phyloP scores from a whole-genome alignment of 2,888 invertebrate genomes.

The Caenorhabditis sp. region DNA sequence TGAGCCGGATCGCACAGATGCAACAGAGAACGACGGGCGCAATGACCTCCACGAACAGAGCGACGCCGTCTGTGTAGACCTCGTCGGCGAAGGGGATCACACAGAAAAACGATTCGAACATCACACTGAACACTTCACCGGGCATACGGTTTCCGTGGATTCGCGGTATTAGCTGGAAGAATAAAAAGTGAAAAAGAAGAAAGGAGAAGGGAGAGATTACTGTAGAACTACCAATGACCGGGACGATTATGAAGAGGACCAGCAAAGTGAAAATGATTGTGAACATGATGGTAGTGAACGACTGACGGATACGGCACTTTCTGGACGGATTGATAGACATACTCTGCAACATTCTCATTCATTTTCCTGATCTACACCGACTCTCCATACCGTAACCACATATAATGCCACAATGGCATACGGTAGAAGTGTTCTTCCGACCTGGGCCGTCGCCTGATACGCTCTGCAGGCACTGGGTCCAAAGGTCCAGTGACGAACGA shows the following conservation, averaged over 20 bases:
- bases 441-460: slow-evolving; percentile 40
- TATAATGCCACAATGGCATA: slow-evolving; percentile 37
- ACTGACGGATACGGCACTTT: slow-evolving; percentile 29
- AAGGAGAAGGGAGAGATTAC: slow-evolving; percentile 4
- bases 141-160: slow-evolving; percentile 35
- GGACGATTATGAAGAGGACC: slow-evolving; percentile 38
- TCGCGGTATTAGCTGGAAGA: slow-evolving; percentile 25
- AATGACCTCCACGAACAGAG: slow-evolving; percentile 38
- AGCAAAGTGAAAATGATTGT: slow-evolving; percentile 32
- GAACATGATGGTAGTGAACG: slow-evolving; percentile 35
- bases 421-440: slow-evolving; percentile 42
- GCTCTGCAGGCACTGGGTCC: slow-evolving; percentile 53
- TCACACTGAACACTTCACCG: slow-evolving; percentile 36
- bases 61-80: slow-evolving; percentile 44
- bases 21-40: slow-evolving; percentile 17
- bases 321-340: slow-evolving; percentile 25
- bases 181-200: not conserved
- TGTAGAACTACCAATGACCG: slow-evolving; percentile 38
- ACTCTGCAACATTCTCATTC: slow-evolving; percentile 3
- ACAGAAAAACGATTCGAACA: slow-evolving; percentile 47
- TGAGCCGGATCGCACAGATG: slow-evolving; percentile 29
- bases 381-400: slow-evolving; percentile 22
- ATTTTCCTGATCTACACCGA: not conserved
- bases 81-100: slow-evolving; percentile 46
- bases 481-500: slow-evolving; percentile 65